phyloP scores from a whole-genome alignment of 1,140 invertebrate species.

The Macrocentrus cingulum region DNA sequence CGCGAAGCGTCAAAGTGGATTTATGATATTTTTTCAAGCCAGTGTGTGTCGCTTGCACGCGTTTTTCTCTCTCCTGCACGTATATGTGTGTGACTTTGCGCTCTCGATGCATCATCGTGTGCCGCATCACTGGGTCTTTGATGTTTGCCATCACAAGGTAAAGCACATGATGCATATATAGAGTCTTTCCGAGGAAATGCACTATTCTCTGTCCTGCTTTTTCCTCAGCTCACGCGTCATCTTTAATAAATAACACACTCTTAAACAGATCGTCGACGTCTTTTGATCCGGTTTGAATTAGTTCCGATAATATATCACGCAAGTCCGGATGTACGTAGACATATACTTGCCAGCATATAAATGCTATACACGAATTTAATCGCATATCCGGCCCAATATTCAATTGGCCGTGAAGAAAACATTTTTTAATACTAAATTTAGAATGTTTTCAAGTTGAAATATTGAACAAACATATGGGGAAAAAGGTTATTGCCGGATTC shows the following conservation, averaged over 20 bases:
- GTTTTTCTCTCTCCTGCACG: not conserved
- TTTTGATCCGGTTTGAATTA: too few species aligned
- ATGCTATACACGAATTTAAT: too few species aligned
- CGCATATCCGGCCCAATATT: too few species aligned
- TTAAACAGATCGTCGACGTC: constrained; percentile 35
- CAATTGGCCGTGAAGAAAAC: too few species aligned
- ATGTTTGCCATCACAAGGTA: constrained; percentile 23
- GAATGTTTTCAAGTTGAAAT: too few species aligned
- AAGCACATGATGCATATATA: constrained; percentile 24
- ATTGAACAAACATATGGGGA: too few species aligned
- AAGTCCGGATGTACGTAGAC: not conserved
- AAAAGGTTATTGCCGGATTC: too few species aligned
- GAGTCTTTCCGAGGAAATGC: constrained; percentile 15
- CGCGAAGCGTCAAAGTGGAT: constrained; percentile 33
- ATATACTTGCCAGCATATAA: too few species aligned
- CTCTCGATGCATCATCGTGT: not conserved
- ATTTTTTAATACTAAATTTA: too few species aligned
- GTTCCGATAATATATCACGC: constrained; percentile 17
- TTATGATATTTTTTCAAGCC: constrained; percentile 35
- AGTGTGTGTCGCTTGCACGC: constrained; percentile 2
- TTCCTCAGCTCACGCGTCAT: constrained; percentile 18
- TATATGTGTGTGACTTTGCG: not conserved
- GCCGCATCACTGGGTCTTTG: constrained; percentile 24
- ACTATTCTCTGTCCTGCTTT: constrained; percentile 8
- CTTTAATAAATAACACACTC: constrained; percentile 1